phyloP scores from a whole-genome alignment of 2,113 vertebrate species.

The Hylia prasina region DNA sequence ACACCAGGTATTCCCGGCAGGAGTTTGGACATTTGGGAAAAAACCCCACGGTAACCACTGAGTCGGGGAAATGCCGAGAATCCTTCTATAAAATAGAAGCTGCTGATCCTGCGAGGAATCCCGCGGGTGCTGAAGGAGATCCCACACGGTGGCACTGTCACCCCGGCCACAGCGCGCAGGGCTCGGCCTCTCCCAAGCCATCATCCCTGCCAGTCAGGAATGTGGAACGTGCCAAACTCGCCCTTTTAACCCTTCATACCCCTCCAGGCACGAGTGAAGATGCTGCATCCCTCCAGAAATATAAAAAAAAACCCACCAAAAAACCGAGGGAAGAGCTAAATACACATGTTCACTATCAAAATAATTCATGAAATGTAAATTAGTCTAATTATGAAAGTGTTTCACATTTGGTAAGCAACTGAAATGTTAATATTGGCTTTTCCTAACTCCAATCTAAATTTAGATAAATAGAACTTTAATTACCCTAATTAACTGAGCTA shows the following conservation, averaged over 20 bases:
- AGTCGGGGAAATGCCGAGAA: not conserved
- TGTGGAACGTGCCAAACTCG: fast-evolving
- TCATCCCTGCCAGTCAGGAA: not conserved
- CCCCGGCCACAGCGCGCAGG: not conserved
- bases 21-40: not conserved
- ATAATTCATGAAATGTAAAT: not conserved
- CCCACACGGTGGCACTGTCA: slow-evolving; percentile 65
- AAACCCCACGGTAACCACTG: not conserved
- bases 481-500: not conserved
- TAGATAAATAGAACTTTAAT: not conserved
- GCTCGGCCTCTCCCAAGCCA: not conserved
- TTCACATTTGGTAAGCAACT: not conserved
- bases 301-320: not conserved
- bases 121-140: not conserved
- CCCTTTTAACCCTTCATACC: fast-evolving
- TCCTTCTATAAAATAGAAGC: not conserved
- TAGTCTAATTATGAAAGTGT: not conserved
- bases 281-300: not conserved
- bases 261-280: fast-evolving
- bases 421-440: not conserved
- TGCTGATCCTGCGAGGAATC: not conserved
- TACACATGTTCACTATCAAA: not conserved
- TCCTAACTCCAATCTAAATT: not conserved
- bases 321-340: fast-evolving
- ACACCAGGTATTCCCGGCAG: not conserved